A percentile compares a stretch with the other conserved stretches of the same genome.
Conservation (phyloP, 2,888 invertebrate species). For the Ophioninae sp. region DNA sequence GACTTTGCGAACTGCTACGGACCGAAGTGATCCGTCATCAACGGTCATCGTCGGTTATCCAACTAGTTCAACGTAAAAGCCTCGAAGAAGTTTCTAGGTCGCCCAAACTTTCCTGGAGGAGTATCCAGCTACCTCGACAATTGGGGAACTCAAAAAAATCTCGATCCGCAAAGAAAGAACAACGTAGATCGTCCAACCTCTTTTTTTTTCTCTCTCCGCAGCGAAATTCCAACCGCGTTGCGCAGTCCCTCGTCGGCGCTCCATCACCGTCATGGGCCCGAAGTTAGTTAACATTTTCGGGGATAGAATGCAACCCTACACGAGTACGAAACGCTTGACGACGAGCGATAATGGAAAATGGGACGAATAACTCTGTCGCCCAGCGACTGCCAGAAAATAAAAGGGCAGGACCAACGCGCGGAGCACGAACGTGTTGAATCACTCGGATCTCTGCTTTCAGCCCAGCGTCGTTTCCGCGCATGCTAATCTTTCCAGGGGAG, state of each 20-base stretch:
- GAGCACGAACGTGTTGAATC: not conserved
- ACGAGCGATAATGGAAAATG: conserved; percentile 33
- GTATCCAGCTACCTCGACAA: not conserved
- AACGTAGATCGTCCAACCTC: not conserved
- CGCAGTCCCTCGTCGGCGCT: not conserved
- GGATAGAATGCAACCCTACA: conserved; percentile 17
- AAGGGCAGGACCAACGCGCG: not conserved
- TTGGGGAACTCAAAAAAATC: not conserved
- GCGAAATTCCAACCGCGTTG: conserved; percentile 25
- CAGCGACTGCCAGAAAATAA: not conserved
- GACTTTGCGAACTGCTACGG: conserved; percentile 5
- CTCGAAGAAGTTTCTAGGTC: not conserved
- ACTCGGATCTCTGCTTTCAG: not conserved
- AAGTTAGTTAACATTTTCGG: conserved; percentile 32
- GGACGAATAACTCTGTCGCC: not conserved
- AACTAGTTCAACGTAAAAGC: no score
- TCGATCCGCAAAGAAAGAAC: not conserved
- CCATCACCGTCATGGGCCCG: conserved; percentile 18
- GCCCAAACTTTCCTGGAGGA: not conserved
- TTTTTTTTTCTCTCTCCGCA: not conserved
- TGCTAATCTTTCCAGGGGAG: not conserved
- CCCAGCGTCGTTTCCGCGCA: not conserved
- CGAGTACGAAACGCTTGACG: conserved; percentile 9
- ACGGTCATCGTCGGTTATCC: conserved; percentile 22
- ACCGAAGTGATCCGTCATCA: not conserved